Evolutionary conservation across 2,113 vertebrate species (phyloP).

Genomic region (Anas platyrhynchos): DNA sequence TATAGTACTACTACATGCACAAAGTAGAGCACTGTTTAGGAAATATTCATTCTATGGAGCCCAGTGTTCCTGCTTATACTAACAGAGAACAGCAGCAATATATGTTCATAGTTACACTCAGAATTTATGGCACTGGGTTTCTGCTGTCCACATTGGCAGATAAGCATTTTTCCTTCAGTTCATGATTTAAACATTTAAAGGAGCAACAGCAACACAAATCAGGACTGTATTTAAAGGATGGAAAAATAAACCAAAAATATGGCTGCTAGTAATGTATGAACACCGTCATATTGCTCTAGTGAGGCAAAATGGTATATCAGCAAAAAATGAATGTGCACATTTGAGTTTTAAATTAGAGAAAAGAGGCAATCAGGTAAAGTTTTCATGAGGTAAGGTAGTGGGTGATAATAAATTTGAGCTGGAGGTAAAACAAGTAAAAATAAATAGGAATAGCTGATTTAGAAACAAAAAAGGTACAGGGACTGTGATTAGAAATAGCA

Average conservation of each 20-base stretch:
- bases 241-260: background rate
- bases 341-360: background rate
- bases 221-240: background rate
- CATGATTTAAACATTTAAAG: conserved; percentile 4
- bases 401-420: background rate
- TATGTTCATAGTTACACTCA: background rate
- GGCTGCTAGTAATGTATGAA: background rate
- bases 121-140: background rate
- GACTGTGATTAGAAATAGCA: background rate
- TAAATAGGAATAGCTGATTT: background rate
- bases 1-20: background rate
- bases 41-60: background rate
- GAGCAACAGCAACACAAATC: background rate
- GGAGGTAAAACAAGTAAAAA: background rate
- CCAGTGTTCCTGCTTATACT: background rate
- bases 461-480: background rate
- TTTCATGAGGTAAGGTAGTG: background rate
- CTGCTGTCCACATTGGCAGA: background rate
- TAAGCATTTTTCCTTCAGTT: background rate
- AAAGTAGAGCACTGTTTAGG: background rate
- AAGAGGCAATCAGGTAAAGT: background rate
- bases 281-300: background rate
- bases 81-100: background rate
- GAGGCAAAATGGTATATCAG: background rate
- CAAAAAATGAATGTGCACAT: background rate